Evolutionary conservation across 2,797 vertebrate genomes (phyloP).

Genomic region (Carapus acus): DNA sequence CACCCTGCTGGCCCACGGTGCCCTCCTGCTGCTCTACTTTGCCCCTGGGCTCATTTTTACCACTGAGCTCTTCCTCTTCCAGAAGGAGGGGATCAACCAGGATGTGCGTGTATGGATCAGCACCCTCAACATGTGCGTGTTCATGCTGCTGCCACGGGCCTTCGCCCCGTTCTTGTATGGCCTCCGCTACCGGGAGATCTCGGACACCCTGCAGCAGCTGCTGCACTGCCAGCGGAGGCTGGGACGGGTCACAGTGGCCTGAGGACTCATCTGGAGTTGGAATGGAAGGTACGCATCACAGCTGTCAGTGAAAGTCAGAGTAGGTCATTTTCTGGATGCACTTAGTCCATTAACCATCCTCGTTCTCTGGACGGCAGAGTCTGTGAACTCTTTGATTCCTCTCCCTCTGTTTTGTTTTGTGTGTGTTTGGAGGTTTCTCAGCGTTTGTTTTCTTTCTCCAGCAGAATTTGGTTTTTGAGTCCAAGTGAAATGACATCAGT

Average conservation of each 20-base stretch:
- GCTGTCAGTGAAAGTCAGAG: no score
- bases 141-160: conserved; percentile 74
- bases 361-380: no score
- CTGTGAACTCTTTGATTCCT: no score
- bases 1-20: conserved; percentile 71
- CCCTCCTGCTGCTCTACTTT: conserved; percentile 75
- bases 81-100: conserved; percentile 25
- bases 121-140: conserved; percentile 68
- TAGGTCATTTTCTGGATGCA: no score
- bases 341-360: no score
- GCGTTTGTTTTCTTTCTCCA: background rate
- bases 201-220: conserved; percentile 57
- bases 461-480: background rate
- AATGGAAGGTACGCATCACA: no score
- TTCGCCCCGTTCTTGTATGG: conserved; percentile 75
- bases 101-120: conserved; percentile 68
- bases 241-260: conserved; percentile 32
- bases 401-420: background rate
- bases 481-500: background rate
- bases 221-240: conserved; percentile 47
- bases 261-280: conserved; percentile 2
- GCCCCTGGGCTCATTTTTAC: conserved; percentile 70
- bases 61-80: conserved; percentile 63
- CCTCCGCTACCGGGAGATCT: conserved; percentile 73
- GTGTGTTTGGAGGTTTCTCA: background rate